These are phyloP conservation scores for Elephantulus edwardii DNA, from an alignment of 2,113 vertebrate genomes.

Conservation along the genomic window DNA sequence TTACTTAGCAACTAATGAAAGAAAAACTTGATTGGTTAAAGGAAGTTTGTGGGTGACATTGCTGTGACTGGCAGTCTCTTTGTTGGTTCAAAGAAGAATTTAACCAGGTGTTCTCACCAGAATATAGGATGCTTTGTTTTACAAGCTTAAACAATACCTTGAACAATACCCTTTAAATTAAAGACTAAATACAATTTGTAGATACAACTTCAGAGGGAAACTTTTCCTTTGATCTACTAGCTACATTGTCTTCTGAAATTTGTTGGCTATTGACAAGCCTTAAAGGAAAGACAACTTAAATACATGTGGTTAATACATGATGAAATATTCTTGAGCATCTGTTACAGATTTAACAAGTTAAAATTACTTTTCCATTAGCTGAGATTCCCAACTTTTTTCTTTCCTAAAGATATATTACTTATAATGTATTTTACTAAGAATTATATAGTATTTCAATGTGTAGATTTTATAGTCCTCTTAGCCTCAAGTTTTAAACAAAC, in stretches of 20 bases:
- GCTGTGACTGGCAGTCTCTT: background rate
- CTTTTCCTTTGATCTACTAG: background rate
- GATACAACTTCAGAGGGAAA: constrained; percentile 10
- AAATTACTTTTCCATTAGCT: constrained; percentile 28
- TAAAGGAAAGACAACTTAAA: constrained; percentile 5
- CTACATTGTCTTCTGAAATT: background rate
- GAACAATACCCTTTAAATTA: background rate
- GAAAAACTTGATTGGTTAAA: background rate
- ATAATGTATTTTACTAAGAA: background rate
- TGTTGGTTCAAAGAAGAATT: constrained; percentile 1
- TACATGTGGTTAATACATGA: background rate
- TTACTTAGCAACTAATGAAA: background rate
- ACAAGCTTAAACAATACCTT: background rate
- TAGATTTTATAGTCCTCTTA: background rate
- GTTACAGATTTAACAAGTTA: constrained; percentile 15
- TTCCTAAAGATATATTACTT: background rate
- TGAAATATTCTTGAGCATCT: background rate
- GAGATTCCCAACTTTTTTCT: background rate
- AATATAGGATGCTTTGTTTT: background rate
- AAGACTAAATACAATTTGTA: background rate
- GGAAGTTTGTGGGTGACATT: background rate
- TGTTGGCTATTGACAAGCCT: background rate
- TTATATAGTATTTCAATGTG: background rate
- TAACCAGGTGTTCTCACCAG: background rate
- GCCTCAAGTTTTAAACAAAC: background rate